Conservation (phyloP, 1,140 invertebrate genomes). For the Meloidogyne exigua region DNA sequence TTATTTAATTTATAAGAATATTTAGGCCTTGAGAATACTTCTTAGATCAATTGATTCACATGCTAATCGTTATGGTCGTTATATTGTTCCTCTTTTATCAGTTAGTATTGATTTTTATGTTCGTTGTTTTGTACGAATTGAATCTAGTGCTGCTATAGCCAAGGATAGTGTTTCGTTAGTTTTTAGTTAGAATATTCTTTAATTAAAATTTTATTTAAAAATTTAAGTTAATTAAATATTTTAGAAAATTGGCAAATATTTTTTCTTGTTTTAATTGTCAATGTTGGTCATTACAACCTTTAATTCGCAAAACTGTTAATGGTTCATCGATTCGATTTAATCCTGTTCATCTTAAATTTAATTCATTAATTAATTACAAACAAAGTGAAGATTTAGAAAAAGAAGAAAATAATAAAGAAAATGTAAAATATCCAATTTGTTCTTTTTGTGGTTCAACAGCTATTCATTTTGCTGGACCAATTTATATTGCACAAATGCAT, state of each 20-base stretch:
- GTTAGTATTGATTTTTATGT: slow-evolving; percentile 96
- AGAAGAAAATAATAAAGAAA: not conserved
- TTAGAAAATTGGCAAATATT: slow-evolving; percentile 59
- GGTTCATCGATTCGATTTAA: slow-evolving; percentile 38
- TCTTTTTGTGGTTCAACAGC: slow-evolving; percentile 46
- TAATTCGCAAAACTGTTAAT: slow-evolving; percentile 45
- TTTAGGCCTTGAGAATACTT: slow-evolving; percentile 82
- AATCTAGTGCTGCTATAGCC: slow-evolving; percentile 76
- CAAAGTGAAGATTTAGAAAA: too few species aligned
- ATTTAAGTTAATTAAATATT: too few species aligned
- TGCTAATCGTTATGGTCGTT: slow-evolving; percentile 86
- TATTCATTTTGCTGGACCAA: slow-evolving; percentile 80
- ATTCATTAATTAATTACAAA: slow-evolving; percentile 9
- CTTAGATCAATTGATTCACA: slow-evolving; percentile 84
- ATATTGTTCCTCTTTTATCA: slow-evolving; percentile 84
- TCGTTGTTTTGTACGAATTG: slow-evolving; percentile 84
- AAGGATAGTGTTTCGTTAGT: slow-evolving; percentile 77
- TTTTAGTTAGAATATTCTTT: slow-evolving; percentile 25
- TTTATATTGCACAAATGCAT: slow-evolving; percentile 85
- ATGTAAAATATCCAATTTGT: slow-evolving; percentile 33
- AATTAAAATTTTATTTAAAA: slow-evolving; percentile 20
- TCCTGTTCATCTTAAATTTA: slow-evolving; percentile 29
- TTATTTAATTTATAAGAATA: not conserved
- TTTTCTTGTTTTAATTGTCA: slow-evolving; percentile 54
- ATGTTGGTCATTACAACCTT: slow-evolving; percentile 43